Percentiles rank a stretch among this genome's conserved stretches.
These are phyloP conservation scores for Dufourea novaeangliae DNA, from an alignment of 1,140 invertebrate genomes.

Conservation along the genomic window DNA sequence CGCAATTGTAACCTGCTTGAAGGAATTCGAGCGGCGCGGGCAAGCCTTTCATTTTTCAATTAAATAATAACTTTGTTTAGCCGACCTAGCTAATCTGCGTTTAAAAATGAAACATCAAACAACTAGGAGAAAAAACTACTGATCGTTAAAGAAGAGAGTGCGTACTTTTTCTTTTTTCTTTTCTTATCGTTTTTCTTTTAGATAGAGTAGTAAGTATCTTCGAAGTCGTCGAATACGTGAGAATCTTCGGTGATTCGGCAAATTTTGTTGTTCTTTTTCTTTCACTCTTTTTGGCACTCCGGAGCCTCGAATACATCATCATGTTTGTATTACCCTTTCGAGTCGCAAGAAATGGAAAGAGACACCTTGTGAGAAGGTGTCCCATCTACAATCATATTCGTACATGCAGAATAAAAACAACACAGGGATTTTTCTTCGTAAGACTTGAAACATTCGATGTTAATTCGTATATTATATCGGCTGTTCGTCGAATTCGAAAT, in stretches of 20 bases:
- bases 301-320: conserved; percentile 11
- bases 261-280: not conserved
- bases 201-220: conserved; percentile 51
- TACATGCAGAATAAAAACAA: not conserved
- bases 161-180: conserved; percentile 18
- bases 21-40: conserved; percentile 35
- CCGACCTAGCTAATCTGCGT: conserved; percentile 56
- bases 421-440: not conserved
- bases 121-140: conserved; percentile 50
- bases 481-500: conserved; percentile 4
- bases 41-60: conserved; percentile 58
- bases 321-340: not conserved
- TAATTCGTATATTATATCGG: not conserved
- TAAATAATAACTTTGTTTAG: conserved; percentile 66
- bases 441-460: not conserved
- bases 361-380: not conserved
- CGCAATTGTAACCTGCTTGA: conserved; percentile 36
- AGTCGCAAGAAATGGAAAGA: not conserved
- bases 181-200: conserved; percentile 19
- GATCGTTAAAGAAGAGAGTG: conserved; percentile 48
- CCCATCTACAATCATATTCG: not conserved
- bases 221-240: conserved; percentile 52
- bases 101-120: conserved; percentile 45
- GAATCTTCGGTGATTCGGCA: conserved; percentile 36
- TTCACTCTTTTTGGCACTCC: conserved; percentile 43